Percentiles rank a stretch among this genome's conserved stretches.
Conservation (phyloP, 2,888 invertebrate genomes). For the Aelia acuminata region DNA sequence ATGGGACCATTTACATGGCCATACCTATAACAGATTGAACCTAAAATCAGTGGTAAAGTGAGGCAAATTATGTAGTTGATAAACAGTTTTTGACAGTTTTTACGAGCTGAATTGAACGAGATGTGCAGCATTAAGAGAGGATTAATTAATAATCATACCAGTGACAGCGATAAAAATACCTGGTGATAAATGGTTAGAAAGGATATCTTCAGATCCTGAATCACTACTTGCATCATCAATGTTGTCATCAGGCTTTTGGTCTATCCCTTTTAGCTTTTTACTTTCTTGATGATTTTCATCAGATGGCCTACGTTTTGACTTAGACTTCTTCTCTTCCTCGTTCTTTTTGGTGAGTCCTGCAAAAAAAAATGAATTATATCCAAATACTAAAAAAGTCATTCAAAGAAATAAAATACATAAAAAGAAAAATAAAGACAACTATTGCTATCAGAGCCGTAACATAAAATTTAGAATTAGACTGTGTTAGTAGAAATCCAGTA, state of each 20-base stretch:
- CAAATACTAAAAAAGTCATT: not conserved
- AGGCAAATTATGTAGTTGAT: no score
- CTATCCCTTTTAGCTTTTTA: constrained; percentile 30
- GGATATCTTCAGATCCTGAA: not conserved
- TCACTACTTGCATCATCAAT: not conserved
- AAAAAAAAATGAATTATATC: not conserved
- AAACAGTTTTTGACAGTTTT: no score
- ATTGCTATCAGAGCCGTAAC: no score
- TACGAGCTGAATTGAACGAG: no score
- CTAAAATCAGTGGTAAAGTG: no score
- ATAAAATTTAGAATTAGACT: no score
- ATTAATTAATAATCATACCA: no score
- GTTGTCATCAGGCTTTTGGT: not conserved
- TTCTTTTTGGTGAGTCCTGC: constrained; percentile 49
- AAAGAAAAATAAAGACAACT: not conserved
- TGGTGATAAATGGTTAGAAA: not conserved
- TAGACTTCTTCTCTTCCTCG: constrained; percentile 53
- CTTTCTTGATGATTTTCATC: constrained; percentile 22
- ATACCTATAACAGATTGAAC: no score
- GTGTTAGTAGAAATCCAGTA: no score
- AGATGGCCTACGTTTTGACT: constrained; percentile 40
- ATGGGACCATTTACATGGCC: no score
- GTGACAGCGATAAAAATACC: not conserved
- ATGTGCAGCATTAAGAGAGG: no score
- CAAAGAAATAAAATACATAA: not conserved